Percentiles rank a stretch among this genome's conserved stretches.
Evolutionary conservation across 2,113 vertebrate genomes (phyloP).

Genomic region (Furnarius figulus): DNA sequence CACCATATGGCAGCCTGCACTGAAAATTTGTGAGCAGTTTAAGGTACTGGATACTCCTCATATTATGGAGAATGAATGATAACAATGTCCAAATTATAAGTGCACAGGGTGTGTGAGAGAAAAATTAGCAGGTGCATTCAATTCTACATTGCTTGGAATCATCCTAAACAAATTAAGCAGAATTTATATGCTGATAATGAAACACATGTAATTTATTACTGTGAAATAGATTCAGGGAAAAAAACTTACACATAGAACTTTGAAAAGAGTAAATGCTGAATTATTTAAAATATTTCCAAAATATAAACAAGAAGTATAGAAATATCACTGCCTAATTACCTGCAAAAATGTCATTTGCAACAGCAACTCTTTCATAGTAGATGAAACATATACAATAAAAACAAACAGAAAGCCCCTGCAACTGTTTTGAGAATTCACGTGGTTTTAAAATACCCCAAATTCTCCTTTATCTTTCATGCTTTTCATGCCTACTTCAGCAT

Average conservation of each 20-base stretch:
- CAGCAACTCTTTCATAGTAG: neutral
- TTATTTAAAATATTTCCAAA: slow-evolving; percentile 40
- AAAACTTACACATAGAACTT: neutral
- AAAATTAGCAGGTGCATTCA: neutral
- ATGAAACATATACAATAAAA: neutral
- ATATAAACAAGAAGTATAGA: neutral
- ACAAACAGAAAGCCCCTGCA: neutral
- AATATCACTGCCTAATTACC: slow-evolving; percentile 32
- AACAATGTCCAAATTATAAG: neutral
- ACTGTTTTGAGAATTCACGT: slow-evolving; percentile 4
- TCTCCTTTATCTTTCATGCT: neutral
- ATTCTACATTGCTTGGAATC: neutral
- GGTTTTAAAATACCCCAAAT: neutral
- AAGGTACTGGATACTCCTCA: neutral
- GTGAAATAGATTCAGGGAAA: neutral
- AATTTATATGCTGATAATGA: neutral
- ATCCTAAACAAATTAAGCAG: neutral
- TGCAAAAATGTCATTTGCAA: slow-evolving; percentile 2
- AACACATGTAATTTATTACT: neutral
- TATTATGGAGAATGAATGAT: neutral
- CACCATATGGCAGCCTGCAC: neutral
- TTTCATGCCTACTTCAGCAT: neutral
- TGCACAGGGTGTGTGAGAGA: neutral
- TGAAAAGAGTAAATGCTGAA: slow-evolving; percentile 16
- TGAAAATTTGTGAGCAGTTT: neutral